Evolutionary conservation across 1,140 invertebrate species (phyloP).

Genomic region (Brachionus plicatilis): DNA sequence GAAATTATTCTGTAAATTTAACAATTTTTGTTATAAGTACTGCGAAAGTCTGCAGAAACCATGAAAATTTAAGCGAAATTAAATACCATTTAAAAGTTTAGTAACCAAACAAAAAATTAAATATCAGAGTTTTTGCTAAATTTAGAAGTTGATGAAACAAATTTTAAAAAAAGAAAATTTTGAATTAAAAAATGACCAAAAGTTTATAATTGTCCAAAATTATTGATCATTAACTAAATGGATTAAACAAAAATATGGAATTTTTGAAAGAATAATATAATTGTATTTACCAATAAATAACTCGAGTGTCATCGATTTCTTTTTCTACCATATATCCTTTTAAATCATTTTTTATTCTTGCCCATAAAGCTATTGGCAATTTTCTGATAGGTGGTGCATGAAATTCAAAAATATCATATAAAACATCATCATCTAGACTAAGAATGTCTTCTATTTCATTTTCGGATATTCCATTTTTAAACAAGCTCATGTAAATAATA

Average conservation of each 20-base stretch:
- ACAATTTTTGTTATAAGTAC: too few relatives aligned
- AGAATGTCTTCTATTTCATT: slow-evolving; percentile 50
- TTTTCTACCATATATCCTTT: slow-evolving; percentile 64
- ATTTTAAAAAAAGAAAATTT: too few relatives aligned
- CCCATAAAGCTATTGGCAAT: slow-evolving; percentile 61
- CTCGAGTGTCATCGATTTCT: slow-evolving; percentile 56
- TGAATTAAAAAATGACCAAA: too few relatives aligned
- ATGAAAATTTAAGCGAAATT: too few relatives aligned
- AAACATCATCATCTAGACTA: slow-evolving; percentile 49
- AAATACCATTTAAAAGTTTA: too few relatives aligned
- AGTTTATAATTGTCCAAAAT: too few relatives aligned
- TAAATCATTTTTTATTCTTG: slow-evolving; percentile 63
- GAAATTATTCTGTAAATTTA: too few relatives aligned
- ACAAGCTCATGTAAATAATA: slow-evolving; percentile 65
- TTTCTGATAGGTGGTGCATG: slow-evolving; percentile 43
- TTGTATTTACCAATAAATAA: slow-evolving; percentile 35
- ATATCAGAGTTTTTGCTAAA: too few relatives aligned
- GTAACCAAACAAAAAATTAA: too few relatives aligned
- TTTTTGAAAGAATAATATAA: not conserved
- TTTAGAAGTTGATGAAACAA: too few relatives aligned
- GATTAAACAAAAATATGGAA: not conserved
- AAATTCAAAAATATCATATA: slow-evolving; percentile 47
- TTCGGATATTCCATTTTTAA: slow-evolving; percentile 48
- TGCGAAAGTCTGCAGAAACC: too few relatives aligned
- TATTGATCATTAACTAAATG: too few relatives aligned